Percentiles rank a stretch among this genome's conserved stretches.
Evolutionary conservation across 1,140 invertebrate species (phyloP).

Genomic region (Hetaerina americana): DNA sequence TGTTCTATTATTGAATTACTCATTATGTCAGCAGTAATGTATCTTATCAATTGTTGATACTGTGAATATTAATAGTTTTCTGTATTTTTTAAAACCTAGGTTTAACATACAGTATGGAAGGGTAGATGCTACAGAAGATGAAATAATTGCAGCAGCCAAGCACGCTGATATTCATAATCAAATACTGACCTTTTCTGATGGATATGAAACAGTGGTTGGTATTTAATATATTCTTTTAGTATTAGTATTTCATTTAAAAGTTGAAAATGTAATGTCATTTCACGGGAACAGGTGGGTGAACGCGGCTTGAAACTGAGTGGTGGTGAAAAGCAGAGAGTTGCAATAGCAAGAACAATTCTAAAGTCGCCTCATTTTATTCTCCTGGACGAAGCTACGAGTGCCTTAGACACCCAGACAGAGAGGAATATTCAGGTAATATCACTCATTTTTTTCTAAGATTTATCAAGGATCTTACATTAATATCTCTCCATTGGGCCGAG

Average conservation of each 20-base stretch:
- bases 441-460: neutral
- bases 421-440: slow-evolving; percentile 55
- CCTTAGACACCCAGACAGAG: slow-evolving; percentile 72
- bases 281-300: slow-evolving; percentile 55
- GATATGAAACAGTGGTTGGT: slow-evolving; percentile 65
- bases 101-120: slow-evolving; percentile 94
- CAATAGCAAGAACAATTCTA: slow-evolving; percentile 79
- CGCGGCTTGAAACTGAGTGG: slow-evolving; percentile 67
- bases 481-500: too few species aligned
- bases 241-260: neutral
- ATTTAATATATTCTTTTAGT: neutral
- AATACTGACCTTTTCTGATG: slow-evolving; percentile 79
- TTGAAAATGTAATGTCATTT: slow-evolving; percentile 3
- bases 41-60: too few species aligned
- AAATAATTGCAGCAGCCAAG: slow-evolving; percentile 77
- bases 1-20: too few species aligned
- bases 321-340: slow-evolving; percentile 87
- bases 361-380: slow-evolving; percentile 78
- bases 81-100: slow-evolving; percentile 33
- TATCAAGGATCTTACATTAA: neutral
- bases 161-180: slow-evolving; percentile 88
- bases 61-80: too few species aligned
- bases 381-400: slow-evolving; percentile 81
- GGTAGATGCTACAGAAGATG: slow-evolving; percentile 58
- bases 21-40: too few species aligned